phyloP scores from a whole-genome alignment of 1,140 invertebrate species.

The Ceratoteleas bidentatus region DNA sequence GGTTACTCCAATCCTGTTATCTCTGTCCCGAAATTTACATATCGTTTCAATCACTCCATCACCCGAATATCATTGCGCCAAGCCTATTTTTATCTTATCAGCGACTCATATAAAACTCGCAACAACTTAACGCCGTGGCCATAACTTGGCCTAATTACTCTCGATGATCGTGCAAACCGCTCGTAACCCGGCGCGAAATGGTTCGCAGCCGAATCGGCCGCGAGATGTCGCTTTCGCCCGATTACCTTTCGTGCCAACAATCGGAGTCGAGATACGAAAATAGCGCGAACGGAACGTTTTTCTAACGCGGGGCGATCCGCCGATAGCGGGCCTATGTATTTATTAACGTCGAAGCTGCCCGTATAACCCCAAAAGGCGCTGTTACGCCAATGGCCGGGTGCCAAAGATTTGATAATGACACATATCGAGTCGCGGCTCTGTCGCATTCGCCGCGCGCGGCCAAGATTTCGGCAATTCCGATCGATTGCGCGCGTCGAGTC shows the following conservation, averaged over 20 bases:
- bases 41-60: no score
- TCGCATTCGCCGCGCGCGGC: slow-evolving; percentile 68
- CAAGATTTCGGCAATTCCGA: slow-evolving; percentile 57
- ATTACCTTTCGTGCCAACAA: background rate
- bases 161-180: background rate
- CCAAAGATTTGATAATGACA: slow-evolving; percentile 70
- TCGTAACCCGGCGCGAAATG: background rate
- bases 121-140: no score
- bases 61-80: no score
- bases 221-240: background rate
- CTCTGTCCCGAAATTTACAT: no score
- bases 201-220: background rate
- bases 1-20: no score
- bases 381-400: slow-evolving; percentile 61
- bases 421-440: slow-evolving; percentile 57
- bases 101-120: no score
- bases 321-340: slow-evolving; percentile 40
- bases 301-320: no score
- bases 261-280: background rate
- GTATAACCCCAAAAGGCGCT: slow-evolving; percentile 29
- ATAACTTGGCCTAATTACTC: no score
- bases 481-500: slow-evolving; percentile 39
- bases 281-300: slow-evolving; percentile 27
- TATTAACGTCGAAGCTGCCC: slow-evolving; percentile 53
- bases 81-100: no score